Evolutionary conservation across 2,888 invertebrate species (phyloP), one percentile per base, ranked within the genome.

Genomic region (Lymantria monacha): DNA sequence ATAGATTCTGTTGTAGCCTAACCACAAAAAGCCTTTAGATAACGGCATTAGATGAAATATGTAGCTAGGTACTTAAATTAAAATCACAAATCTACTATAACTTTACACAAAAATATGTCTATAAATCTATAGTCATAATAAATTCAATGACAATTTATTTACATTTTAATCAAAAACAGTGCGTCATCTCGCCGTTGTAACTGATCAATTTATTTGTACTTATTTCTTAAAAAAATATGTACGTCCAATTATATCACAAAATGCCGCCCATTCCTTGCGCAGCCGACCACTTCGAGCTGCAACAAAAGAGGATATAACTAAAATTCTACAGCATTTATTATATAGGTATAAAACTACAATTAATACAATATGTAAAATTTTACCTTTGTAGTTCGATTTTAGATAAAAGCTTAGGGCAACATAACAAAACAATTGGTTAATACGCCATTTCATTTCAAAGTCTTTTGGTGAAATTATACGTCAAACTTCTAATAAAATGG

Each of bases 151-250:
- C 81, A 77, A 69, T 59, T 47, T 66, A 71, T 75, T 62, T 87
- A 88, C 87, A 88, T 60, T 74, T 78, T 74, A 66, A 69, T 77
- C 73, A 74, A 61, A 69, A 74, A 71, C 78, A 76, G 76, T 73
- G 68, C 65, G 68, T 71, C 70, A 74, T 66, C 68, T 72, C 74
- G 62, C 70, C 72, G 74, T n/a, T 69, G 66, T 72, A 72, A 69
- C 71, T 75, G 77, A 74, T 74, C 72, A 76, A 69, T 76, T 69
- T 81, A 81, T 89, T 89, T 89, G 89, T 89, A 89, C 89, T 89
- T 85, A 87, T 84, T 85, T 82, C 80, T 84, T 88, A 89, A 74
- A 89, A 89, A 91, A 88, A 90, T 89, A 89, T 85, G 82, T 84
- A 86, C 84, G 83, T 87, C 79, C 83, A 79, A 81, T 79, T 22